phyloP scores from a whole-genome alignment of 1,140 invertebrate genomes.

The Drosophila sp. region DNA sequence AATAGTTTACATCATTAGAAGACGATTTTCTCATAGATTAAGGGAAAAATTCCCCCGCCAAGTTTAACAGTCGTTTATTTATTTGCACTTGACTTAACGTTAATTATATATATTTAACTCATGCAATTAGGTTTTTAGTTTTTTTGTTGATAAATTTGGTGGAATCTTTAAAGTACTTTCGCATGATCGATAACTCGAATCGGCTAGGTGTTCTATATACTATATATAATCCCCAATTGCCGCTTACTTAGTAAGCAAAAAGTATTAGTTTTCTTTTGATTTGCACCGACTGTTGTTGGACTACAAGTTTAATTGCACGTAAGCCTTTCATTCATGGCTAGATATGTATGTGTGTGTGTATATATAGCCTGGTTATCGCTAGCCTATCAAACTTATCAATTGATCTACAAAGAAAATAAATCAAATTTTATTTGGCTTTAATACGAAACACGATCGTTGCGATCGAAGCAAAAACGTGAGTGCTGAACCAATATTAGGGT shows the following conservation, averaged over 20 bases:
- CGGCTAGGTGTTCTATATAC: neutral
- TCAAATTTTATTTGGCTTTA: constrained; percentile 4
- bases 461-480: neutral
- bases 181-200: neutral
- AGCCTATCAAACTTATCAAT: constrained; percentile 1
- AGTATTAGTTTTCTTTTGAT: constrained; percentile 22
- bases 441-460: neutral
- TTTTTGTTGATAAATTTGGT: neutral
- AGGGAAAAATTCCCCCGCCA: neutral
- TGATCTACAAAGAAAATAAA: constrained; percentile 12
- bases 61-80: neutral
- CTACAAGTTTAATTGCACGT: constrained; percentile 22
- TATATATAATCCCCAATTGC: neutral
- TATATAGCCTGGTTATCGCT: neutral
- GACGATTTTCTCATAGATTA: neutral
- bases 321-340: constrained; percentile 22
- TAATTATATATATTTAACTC: constrained; percentile 2
- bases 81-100: neutral
- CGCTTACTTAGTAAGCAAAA: neutral
- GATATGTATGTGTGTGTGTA: neutral
- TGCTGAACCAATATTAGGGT: neutral
- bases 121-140: neutral
- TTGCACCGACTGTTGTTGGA: constrained; percentile 12
- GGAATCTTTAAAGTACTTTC: neutral
- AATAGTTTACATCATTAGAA: constrained; percentile 6